Evolutionary conservation across 37 sponge, comb jelly and placozoan species (phyloP).

Genomic region (Spongilla lacustris): DNA sequence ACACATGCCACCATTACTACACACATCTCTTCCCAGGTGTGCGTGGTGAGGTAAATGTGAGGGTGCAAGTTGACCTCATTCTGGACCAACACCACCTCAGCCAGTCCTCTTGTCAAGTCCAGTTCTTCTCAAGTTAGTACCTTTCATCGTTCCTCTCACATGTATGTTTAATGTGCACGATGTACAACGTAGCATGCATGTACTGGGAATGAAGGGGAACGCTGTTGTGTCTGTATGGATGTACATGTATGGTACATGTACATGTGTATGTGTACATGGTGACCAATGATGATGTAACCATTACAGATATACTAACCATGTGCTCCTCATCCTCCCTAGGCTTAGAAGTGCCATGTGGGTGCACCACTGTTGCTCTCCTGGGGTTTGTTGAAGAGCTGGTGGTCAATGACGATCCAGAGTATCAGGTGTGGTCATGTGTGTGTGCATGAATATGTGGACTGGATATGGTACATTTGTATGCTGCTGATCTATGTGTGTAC

Average conservation of each 20-base stretch:
- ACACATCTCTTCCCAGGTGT: constrained; percentile 53
- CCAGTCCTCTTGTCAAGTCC: constrained; percentile 74
- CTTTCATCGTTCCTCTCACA: background rate
- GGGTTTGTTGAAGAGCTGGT: constrained; percentile 95
- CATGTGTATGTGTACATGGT: background rate
- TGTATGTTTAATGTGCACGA: no score
- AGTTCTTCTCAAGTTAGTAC: constrained; percentile 76
- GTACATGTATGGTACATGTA: constrained; percentile 3
- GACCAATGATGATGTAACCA: background rate
- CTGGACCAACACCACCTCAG: constrained; percentile 61
- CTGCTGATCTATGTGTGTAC: no score
- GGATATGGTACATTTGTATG: no score
- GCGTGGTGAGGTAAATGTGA: constrained; percentile 79
- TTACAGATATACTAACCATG: no score
- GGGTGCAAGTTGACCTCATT: constrained; percentile 76
- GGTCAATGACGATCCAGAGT: constrained; percentile 93
- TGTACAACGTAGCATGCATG: constrained; percentile 9
- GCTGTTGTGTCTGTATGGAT: no score
- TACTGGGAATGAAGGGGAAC: no score
- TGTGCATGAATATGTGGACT: background rate
- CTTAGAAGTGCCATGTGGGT: constrained; percentile 25
- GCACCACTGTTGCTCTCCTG: constrained; percentile 20
- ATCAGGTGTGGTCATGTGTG: constrained; percentile 56
- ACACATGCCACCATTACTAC: background rate
- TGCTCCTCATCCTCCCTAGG: constrained; percentile 18